phyloP scores from a whole-genome alignment of 2,888 invertebrate species.

The Ferdinandea cuprea region DNA sequence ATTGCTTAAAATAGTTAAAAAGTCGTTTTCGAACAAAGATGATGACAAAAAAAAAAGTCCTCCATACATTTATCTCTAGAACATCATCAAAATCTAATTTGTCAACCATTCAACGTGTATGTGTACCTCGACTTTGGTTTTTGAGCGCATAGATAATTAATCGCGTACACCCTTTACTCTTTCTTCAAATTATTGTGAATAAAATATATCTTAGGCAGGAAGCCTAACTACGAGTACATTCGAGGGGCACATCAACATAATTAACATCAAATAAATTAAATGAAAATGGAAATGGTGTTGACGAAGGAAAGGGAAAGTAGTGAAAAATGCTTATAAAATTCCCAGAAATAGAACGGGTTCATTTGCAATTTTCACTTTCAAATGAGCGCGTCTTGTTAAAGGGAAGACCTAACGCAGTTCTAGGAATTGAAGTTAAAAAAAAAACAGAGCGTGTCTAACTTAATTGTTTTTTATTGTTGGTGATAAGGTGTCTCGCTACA shows the following conservation, averaged over 20 bases:
- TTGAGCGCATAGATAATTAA: constrained; percentile 2
- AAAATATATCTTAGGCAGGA: constrained; percentile 10
- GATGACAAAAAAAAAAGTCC: too few species aligned
- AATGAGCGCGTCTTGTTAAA: not conserved
- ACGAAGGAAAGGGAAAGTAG: not conserved
- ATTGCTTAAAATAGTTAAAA: too few species aligned
- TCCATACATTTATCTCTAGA: not conserved
- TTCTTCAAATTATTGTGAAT: not conserved
- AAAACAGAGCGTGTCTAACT: too few species aligned
- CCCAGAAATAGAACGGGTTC: constrained; percentile 20
- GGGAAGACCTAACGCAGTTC: too few species aligned
- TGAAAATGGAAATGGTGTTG: constrained; percentile 48
- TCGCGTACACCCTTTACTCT: not conserved
- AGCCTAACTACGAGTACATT: constrained; percentile 27
- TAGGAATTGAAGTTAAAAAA: too few species aligned
- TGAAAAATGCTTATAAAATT: not conserved
- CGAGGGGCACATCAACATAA: constrained; percentile 42
- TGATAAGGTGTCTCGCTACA: too few species aligned
- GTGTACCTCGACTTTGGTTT: not conserved
- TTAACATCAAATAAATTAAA: constrained; percentile 50
- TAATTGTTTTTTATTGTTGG: too few species aligned
- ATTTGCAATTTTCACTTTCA: constrained; percentile 21
- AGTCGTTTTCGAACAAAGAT: too few species aligned
- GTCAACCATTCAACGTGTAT: constrained; percentile 4
- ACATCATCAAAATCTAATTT: constrained; percentile 20